Evolutionary conservation across 1,140 invertebrate genomes (phyloP), one percentile per base, ranked within the genome.

Genomic region (Tyrophagus putrescentiae): DNA sequence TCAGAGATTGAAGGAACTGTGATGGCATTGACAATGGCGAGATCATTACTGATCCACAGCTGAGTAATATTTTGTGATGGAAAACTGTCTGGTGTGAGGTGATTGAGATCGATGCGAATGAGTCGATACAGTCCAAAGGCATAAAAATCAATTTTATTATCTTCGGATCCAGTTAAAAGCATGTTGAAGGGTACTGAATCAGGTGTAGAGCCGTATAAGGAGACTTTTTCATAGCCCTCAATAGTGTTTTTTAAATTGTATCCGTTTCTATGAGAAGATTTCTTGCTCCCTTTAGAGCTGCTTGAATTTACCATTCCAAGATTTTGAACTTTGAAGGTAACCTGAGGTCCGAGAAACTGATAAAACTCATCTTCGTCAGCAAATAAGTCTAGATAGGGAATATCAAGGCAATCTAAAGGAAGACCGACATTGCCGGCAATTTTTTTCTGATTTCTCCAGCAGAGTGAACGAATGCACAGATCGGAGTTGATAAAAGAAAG

Each of bases 101-200:
- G 25, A 27, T 54, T 54, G 1, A 54, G 13, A 54, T 54, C 52
- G 25, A 54, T 54, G 11, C 25, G 16, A 13, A 54, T 34, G 2
- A 54, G n/a, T 31, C 25, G 52, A 69, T 88, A 85, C 65, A 86
- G 79, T 25, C 90, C 90, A 75, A 88, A 88, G 0, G 88, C 79
- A 69, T 82, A 82, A 64, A 92, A 75, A 65, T 82, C 76, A 13
- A 92, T 73, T 62, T 78, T 76, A 1, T 85, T 84, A 68, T 76
- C 76, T 44, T 80, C 77, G 68, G 83, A 83, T 28, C 85, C 86
- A 57, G 89, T 76, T 58, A 88, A 69, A n/a, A 91, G 71, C 64
- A 89, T 77, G 71, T 84, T 87, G 4, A 87, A 73, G 33, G 81
- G 76, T 33, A n/a, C n/a, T n/a, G n/a, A n/a, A n/a, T n/a, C n/a